These are phyloP conservation scores for Hestina assimilis DNA, from an alignment of 1,140 invertebrate species.

Conservation along the genomic window DNA sequence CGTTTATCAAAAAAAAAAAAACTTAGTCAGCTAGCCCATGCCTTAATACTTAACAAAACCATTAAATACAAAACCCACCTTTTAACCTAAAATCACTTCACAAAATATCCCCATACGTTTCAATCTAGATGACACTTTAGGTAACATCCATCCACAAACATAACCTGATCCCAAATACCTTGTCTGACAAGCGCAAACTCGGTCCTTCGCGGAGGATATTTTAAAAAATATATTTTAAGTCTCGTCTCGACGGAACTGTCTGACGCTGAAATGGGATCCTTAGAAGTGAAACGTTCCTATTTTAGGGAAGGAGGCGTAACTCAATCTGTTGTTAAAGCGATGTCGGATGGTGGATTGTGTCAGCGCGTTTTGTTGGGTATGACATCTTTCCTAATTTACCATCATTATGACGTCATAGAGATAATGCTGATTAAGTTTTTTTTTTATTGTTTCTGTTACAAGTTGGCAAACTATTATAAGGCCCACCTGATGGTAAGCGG, in stretches of 20 bases:
- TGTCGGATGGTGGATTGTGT: conserved; percentile 1
- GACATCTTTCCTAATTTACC: neutral
- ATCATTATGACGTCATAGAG: neutral
- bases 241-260: neutral
- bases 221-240: conserved; percentile 14
- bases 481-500: too few relatives aligned
- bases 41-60: neutral
- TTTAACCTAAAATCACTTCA: neutral
- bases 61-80: neutral
- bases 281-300: conserved; percentile 6
- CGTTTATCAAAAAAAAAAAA: too few relatives aligned
- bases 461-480: too few relatives aligned
- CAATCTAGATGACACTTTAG: neutral
- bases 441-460: too few relatives aligned
- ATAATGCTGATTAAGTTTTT: neutral
- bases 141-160: neutral
- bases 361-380: neutral
- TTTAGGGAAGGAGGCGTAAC: conserved; percentile 17
- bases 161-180: conserved; percentile 7
- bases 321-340: conserved; percentile 18
- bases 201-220: conserved; percentile 20
- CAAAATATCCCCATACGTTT: neutral
- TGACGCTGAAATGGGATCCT: conserved; percentile 13
- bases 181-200: conserved; percentile 13
- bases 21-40: too few relatives aligned